These are phyloP conservation scores for Anser brachyrhynchus DNA, from an alignment of 2,113 vertebrate genomes.

Conservation along the genomic window DNA sequence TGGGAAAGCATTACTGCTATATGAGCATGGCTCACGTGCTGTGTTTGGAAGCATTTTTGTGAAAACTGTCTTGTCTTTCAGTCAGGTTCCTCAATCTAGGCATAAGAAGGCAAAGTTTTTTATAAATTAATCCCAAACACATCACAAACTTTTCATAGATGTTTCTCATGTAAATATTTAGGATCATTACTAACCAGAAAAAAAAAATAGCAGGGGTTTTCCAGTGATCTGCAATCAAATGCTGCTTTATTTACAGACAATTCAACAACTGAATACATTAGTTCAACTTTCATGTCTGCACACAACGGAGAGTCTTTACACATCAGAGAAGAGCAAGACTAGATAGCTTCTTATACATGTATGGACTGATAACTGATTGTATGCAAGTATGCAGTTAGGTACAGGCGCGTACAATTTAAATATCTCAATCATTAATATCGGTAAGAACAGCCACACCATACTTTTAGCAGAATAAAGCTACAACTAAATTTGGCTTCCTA, in stretches of 20 bases:
- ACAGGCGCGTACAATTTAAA: not conserved
- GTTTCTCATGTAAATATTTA: not conserved
- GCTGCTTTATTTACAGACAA: conserved; percentile 63
- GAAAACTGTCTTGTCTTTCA: not conserved
- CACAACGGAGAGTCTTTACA: not conserved
- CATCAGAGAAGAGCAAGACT: not conserved
- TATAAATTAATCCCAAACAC: not conserved
- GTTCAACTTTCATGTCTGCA: conserved; percentile 13
- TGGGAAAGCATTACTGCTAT: not conserved
- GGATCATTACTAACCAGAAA: not conserved
- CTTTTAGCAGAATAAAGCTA: not conserved
- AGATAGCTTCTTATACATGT: not conserved
- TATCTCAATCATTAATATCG: not conserved
- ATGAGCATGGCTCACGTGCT: not conserved
- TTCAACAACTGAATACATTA: conserved; percentile 10
- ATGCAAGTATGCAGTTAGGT: not conserved
- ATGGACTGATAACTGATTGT: not conserved
- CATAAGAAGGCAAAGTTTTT: fast-evolving
- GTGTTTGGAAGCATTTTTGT: not conserved
- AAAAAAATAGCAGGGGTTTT: not conserved
- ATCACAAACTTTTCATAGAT: not conserved
- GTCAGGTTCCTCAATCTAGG: not conserved
- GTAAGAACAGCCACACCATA: not conserved
- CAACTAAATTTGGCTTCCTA: not conserved
- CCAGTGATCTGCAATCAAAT: not conserved